Evolutionary conservation across 2,797 vertebrate species (phyloP), one percentile per base, ranked within the genome.

Genomic region (Remorina albescens): DNA sequence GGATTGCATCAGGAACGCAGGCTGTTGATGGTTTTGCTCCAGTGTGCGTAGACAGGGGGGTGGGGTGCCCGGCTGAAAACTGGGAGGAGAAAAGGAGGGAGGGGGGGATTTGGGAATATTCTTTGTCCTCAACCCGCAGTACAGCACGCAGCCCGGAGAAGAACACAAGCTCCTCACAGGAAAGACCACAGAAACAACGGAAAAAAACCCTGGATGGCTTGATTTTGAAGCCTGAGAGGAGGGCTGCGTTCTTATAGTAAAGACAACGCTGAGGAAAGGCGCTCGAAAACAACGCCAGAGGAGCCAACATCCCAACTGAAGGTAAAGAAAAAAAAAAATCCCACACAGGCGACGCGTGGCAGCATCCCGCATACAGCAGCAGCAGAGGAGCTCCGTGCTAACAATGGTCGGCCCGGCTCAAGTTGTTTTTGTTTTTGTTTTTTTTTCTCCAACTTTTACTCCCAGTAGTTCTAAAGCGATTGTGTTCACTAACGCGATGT

Each of bases 71-170:
- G 70, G 68, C 74, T 37, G 30, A 49, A 55, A 57, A 85, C 69
- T 87, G 89, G 91, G 90, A 90, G 89, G 86, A 84, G 75, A 41
- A 53, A 58, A 55, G 57, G n/a, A n/a, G n/a, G n/a, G n/a, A n/a
- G n/a, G 81, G 89, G 84, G 72, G 74, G 82, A 78, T 86, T 91
- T 88, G 67, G 86, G 88, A 90, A 87, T 82, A 90, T 62, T 94
- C 94, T 95, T 94, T 95, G 94, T 95, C 93, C 83, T 90, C 81
- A 64, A 61, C 83, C 85, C 74, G 83, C 82, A 85, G 83, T 85
- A 80, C 78, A 73, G 56, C 83, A 49, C 84, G 76, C 68, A 68
- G 78, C 78, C 58, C 3, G 74, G 81, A 69, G 84, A 66, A 78
- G 58, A 62, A 81, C 68, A 54, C 61, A 49, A 76, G 68, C 76